These are phyloP conservation scores for Ammodytes dubius DNA, from an alignment of 2,113 vertebrate genomes.

Conservation along the genomic window DNA sequence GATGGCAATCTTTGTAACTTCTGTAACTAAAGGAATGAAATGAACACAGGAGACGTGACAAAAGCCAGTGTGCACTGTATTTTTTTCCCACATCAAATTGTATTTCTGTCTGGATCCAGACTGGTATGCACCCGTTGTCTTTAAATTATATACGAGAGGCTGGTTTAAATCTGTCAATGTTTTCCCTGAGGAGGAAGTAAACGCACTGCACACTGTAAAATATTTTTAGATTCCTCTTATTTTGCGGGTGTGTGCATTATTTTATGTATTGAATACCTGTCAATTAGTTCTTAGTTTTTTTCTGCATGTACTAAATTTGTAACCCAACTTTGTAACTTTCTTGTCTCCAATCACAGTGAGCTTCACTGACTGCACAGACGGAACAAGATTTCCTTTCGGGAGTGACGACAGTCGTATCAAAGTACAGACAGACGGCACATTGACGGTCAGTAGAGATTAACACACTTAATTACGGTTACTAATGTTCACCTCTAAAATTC, in stretches of 20 bases:
- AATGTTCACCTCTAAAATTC: neutral
- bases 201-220: neutral
- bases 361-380: slow-evolving; percentile 73
- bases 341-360: slow-evolving; percentile 64
- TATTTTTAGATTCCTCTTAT: neutral
- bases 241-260: neutral
- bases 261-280: neutral
- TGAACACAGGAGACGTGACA: too few species aligned
- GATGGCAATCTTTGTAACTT: too few species aligned
- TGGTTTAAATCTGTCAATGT: neutral
- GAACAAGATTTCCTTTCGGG: slow-evolving; percentile 32
- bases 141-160: neutral
- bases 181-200: too few species aligned
- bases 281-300: neutral
- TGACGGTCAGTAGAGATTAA: slow-evolving; percentile 64
- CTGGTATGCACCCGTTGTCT: neutral
- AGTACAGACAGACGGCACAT: slow-evolving; percentile 63
- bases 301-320: neutral
- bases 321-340: neutral
- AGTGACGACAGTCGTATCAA: slow-evolving; percentile 64
- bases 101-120: neutral
- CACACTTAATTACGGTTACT: neutral
- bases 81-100: neutral
- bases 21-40: too few species aligned
- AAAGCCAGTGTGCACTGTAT: too few species aligned